Evolutionary conservation across 2,113 vertebrate species (phyloP).

Genomic region (Eleginops maclovinus): DNA sequence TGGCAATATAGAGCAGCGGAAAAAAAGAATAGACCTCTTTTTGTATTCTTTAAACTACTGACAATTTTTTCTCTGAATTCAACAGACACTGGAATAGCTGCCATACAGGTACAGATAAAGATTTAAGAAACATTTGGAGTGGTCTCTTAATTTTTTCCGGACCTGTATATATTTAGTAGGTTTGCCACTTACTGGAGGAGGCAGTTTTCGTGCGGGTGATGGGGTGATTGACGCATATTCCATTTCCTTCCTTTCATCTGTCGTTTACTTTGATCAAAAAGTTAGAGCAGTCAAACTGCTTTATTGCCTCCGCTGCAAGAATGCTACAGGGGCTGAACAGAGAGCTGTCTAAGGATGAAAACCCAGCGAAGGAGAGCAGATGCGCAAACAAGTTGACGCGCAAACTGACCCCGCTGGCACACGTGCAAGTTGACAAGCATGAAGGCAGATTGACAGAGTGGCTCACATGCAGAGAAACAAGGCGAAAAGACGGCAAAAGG

Average conservation of each 20-base stretch:
- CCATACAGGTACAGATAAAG: too few species aligned
- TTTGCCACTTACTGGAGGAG: conserved; percentile 21
- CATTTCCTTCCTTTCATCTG: conserved; percentile 43
- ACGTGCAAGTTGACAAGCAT: conserved; percentile 5
- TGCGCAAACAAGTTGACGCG: conserved; percentile 10
- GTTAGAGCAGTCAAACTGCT: conserved; percentile 41
- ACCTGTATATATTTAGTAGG: not conserved
- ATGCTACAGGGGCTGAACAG: conserved; percentile 33
- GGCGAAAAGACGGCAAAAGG: not conserved
- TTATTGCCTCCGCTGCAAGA: conserved; percentile 11
- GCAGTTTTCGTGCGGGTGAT: not conserved
- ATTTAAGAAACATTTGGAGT: too few species aligned
- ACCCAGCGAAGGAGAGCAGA: conserved; percentile 23
- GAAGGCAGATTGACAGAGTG: conserved; percentile 15
- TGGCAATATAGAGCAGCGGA: too few species aligned
- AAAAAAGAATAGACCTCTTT: too few species aligned
- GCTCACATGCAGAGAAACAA: not conserved
- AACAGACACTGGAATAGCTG: too few species aligned
- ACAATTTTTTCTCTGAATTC: too few species aligned
- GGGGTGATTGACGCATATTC: conserved; percentile 39
- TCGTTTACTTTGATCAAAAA: conserved; percentile 63
- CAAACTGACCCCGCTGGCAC: conserved; percentile 1
- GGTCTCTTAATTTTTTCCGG: too few species aligned
- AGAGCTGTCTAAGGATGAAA: conserved; percentile 41
- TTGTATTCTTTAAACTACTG: too few species aligned